Evolutionary conservation across 2,797 vertebrate genomes (phyloP).

Genomic region (Monodelphis domestica): DNA sequence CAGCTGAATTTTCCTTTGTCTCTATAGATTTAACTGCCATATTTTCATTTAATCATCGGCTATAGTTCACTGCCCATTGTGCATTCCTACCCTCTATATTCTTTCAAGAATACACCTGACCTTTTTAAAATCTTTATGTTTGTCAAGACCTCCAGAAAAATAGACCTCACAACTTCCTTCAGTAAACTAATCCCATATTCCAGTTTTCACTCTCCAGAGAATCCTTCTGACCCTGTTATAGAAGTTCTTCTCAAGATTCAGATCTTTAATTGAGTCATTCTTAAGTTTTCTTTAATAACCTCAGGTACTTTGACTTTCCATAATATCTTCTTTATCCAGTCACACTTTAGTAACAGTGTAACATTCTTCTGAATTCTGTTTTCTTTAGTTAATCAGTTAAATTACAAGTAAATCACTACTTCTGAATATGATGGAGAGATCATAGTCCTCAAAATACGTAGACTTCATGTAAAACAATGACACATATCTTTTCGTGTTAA

Average conservation of each 20-base stretch:
- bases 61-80: slow-evolving; percentile 1
- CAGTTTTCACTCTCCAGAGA: background rate
- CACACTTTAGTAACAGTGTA: slow-evolving; percentile 31
- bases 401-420: slow-evolving; percentile 34
- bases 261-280: background rate
- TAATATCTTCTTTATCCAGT: slow-evolving; percentile 36
- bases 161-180: slow-evolving; percentile 16
- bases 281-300: background rate
- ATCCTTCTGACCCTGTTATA: slow-evolving; percentile 20
- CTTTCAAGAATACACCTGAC: slow-evolving; percentile 23
- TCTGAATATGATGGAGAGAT: slow-evolving; percentile 5
- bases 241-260: slow-evolving; percentile 19
- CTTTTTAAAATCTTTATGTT: slow-evolving; percentile 55
- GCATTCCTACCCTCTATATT: slow-evolving; percentile 31
- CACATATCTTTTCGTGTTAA: slow-evolving; percentile 32
- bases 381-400: slow-evolving; percentile 33
- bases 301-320: slow-evolving; percentile 8
- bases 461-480: background rate
- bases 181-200: slow-evolving; percentile 7
- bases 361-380: slow-evolving; percentile 41
- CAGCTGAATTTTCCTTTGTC: slow-evolving; percentile 51
- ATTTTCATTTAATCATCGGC: slow-evolving; percentile 29
- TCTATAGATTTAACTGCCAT: slow-evolving; percentile 9
- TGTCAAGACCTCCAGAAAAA: slow-evolving; percentile 34
- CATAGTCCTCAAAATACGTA: slow-evolving; percentile 10